Percentiles rank a stretch among this genome's conserved stretches.
Conservation (phyloP, 2,113 vertebrate species). For the Eupsittula cactorum region DNA sequence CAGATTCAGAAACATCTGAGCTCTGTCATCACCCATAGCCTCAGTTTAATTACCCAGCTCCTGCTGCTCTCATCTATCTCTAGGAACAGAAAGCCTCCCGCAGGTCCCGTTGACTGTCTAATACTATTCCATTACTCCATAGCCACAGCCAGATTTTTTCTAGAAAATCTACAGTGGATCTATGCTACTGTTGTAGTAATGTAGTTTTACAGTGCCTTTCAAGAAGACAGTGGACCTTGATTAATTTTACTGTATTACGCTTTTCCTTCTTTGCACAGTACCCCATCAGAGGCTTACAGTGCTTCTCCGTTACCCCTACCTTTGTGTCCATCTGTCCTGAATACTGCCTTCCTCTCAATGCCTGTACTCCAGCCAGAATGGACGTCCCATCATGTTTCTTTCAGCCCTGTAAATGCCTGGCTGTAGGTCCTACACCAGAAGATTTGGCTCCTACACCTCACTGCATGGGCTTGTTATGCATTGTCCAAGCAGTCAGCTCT, state of each 20-base stretch:
- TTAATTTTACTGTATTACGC: neutral
- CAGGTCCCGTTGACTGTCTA: neutral
- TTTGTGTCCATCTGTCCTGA: fast-evolving
- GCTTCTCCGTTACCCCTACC: neutral
- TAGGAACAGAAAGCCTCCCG: neutral
- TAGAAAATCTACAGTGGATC: neutral
- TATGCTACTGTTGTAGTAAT: neutral
- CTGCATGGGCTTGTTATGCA: fast-evolving
- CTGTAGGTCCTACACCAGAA: neutral
- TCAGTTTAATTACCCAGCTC: neutral
- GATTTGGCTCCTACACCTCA: neutral
- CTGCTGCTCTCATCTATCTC: neutral
- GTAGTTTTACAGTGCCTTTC: neutral
- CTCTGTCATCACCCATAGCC: neutral
- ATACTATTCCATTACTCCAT: neutral
- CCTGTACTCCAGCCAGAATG: neutral
- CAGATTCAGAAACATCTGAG: neutral
- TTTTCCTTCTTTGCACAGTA: neutral
- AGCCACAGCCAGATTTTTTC: neutral
- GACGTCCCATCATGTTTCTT: neutral
- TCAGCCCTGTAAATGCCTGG: neutral
- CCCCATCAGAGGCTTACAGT: neutral
- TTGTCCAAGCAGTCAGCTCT: neutral
- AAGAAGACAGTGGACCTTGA: neutral
- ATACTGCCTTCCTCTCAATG: neutral